Conservation (phyloP, 2,113 vertebrate genomes). For the Colossoma macropomum region DNA sequence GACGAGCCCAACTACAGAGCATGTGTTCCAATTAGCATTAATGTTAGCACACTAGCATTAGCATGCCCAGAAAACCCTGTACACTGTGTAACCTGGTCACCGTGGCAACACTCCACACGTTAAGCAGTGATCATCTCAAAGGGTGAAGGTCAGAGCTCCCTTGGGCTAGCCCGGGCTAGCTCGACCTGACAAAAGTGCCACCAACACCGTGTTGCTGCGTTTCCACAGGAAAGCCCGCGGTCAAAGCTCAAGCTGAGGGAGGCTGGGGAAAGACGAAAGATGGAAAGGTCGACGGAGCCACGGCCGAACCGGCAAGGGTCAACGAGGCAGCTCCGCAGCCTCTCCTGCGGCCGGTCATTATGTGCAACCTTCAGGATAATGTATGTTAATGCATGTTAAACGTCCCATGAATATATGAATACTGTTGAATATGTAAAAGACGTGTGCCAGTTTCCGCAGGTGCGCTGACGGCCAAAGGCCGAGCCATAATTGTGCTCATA, state of each 20-base stretch:
- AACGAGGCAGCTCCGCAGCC: not conserved
- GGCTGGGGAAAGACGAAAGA: not conserved
- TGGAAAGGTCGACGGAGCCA: constrained; percentile 21
- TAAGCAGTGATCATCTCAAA: not conserved
- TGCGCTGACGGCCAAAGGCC: not conserved
- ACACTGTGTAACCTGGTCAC: not conserved
- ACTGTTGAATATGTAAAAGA: constrained; percentile 50
- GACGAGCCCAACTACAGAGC: not conserved
- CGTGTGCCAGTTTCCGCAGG: constrained; percentile 21
- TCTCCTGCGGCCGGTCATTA: constrained; percentile 17
- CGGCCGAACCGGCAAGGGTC: constrained; percentile 36
- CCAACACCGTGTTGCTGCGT: not conserved
- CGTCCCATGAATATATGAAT: constrained; percentile 42
- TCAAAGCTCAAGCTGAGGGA: not conserved
- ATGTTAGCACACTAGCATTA: not conserved
- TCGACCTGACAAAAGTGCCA: not conserved
- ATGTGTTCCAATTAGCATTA: not conserved
- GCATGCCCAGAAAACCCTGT: not conserved
- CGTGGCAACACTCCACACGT: not conserved
- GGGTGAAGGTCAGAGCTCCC: not conserved
- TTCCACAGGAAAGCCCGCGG: not conserved
- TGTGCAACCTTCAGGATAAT: constrained; percentile 49
- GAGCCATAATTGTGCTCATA: not conserved
- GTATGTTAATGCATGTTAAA: constrained; percentile 57
- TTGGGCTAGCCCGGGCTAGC: not conserved